phyloP scores from a whole-genome alignment of 2,113 vertebrate genomes.

The Tamias sibiricus region DNA sequence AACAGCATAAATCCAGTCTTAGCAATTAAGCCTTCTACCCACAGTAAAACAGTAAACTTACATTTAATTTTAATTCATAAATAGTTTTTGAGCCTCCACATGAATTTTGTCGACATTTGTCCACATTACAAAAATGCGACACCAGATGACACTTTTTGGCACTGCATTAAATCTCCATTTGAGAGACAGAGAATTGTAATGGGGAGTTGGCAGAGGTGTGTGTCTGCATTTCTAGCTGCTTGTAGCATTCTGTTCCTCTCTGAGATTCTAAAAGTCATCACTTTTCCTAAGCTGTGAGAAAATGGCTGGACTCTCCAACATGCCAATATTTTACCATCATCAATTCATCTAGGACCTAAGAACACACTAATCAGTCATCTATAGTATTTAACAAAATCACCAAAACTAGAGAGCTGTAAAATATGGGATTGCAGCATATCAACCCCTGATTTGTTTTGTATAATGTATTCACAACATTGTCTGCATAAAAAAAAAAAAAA shows the following conservation, averaged over 20 bases:
- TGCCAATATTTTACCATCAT: conserved; percentile 4
- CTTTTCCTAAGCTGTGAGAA: conserved; percentile 11
- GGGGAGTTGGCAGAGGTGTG: conserved; percentile 59
- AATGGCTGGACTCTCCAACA: not conserved
- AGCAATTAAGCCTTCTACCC: conserved; percentile 33
- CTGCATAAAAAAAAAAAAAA: conserved; percentile 21
- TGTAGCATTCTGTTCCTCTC: conserved; percentile 47
- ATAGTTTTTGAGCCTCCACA: conserved; percentile 55
- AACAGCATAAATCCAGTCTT: not conserved
- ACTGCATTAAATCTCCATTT: conserved; percentile 66
- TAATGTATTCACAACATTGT: not conserved
- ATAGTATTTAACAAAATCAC: not conserved
- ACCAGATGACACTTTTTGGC: conserved; percentile 73
- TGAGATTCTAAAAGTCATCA: conserved; percentile 50
- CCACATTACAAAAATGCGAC: conserved; percentile 71
- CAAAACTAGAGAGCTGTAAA: not conserved
- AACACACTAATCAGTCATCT: not conserved
- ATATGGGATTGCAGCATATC: not conserved
- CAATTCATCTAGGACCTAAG: not conserved
- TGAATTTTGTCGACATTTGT: conserved; percentile 71
- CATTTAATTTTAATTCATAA: conserved; percentile 71
- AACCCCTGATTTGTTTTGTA: not conserved
- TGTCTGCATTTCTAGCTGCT: conserved; percentile 55
- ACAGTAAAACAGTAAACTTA: not conserved
- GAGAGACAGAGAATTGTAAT: conserved; percentile 63